A percentile compares a stretch with the other conserved stretches of the same genome.
Conservation (phyloP, 2,797 vertebrate genomes). For the Falco columbarius region DNA sequence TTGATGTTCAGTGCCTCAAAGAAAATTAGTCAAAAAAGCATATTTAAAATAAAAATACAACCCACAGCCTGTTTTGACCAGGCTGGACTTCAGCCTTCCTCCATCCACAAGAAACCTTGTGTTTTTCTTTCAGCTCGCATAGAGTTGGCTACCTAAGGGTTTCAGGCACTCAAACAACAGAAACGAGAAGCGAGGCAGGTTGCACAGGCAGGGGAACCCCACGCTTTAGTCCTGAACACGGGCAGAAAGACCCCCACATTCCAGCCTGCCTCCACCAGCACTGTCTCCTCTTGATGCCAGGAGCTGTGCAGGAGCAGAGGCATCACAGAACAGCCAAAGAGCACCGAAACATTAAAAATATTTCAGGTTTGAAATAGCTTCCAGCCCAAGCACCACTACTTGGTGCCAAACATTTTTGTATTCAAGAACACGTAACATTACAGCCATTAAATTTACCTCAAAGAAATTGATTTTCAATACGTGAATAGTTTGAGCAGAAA, state of each 20-base stretch:
- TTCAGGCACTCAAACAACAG: not conserved
- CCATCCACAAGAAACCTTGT: not conserved
- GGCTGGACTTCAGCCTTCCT: not conserved
- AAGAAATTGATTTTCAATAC: not conserved
- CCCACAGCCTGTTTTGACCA: not conserved
- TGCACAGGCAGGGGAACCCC: not conserved
- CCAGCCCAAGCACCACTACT: not conserved
- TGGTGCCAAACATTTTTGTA: fast-evolving
- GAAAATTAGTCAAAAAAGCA: not conserved
- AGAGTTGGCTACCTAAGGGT: not conserved
- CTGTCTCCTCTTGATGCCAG: fast-evolving
- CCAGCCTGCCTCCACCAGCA: not conserved
- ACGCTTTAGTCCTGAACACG: fast-evolving
- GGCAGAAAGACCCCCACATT: not conserved
- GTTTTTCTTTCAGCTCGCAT: not conserved
- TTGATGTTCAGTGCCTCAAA: not conserved
- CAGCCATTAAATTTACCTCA: not conserved
- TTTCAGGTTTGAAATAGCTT: not conserved
- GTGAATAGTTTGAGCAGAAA: not conserved
- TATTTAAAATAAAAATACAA: not conserved
- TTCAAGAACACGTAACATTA: fast-evolving
- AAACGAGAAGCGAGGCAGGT: not conserved
- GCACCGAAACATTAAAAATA: not conserved
- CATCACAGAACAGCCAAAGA: not conserved
- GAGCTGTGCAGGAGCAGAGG: not conserved